These are phyloP conservation scores for Rhabdornis inornatus DNA, from an alignment of 2,113 vertebrate genomes.

Conservation along the genomic window DNA sequence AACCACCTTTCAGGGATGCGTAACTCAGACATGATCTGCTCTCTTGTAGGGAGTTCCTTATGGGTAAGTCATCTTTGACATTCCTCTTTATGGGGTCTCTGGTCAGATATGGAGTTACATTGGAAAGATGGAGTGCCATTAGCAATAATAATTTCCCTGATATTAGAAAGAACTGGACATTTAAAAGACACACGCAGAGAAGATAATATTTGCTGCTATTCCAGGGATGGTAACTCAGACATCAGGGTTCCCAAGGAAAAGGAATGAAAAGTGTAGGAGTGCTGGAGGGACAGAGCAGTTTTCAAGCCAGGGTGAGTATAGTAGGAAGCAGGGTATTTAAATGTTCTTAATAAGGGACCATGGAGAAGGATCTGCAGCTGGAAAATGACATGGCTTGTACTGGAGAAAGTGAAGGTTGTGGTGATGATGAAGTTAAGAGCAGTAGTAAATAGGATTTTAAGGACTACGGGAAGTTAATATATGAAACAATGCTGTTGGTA, in stretches of 20 bases:
- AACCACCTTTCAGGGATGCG: background rate
- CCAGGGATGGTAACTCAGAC: background rate
- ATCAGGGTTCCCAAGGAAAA: background rate
- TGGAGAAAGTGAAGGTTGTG: background rate
- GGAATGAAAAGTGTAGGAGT: background rate
- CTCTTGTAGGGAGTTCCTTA: constrained; percentile 21
- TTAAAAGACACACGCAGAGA: background rate
- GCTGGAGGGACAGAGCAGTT: background rate
- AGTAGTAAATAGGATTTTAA: background rate
- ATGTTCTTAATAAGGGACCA: background rate
- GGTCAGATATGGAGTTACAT: background rate
- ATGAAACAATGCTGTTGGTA: background rate
- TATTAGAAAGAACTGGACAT: background rate
- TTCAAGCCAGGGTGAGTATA: background rate
- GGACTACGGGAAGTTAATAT: background rate
- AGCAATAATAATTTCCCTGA: background rate
- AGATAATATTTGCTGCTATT: background rate
- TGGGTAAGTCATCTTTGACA: constrained; percentile 58
- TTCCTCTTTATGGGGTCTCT: background rate
- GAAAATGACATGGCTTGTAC: background rate
- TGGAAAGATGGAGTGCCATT: background rate
- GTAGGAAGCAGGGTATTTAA: background rate
- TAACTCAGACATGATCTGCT: background rate
- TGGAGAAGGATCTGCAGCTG: background rate
- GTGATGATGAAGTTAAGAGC: background rate